These are phyloP conservation scores for Zaprionus capensis DNA, from an alignment of 1,140 invertebrate species.

Conservation along the genomic window DNA sequence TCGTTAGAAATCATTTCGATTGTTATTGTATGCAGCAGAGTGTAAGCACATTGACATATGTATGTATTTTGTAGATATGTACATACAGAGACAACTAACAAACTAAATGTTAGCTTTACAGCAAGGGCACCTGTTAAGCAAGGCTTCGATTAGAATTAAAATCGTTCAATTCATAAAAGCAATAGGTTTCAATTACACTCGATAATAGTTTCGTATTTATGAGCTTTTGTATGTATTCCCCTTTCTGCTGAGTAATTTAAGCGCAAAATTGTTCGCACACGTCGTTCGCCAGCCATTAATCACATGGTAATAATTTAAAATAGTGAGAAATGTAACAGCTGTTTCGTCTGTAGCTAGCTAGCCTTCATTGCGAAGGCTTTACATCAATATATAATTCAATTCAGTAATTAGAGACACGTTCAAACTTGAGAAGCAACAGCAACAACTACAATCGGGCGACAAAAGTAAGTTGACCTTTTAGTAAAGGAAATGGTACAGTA, in stretches of 20 bases:
- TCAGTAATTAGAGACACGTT: constrained; percentile 33
- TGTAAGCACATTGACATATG: neutral
- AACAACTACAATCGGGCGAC: neutral
- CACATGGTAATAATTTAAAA: constrained; percentile 43
- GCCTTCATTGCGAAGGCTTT: constrained; percentile 12
- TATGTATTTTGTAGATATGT: no score
- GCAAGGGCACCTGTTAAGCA: neutral
- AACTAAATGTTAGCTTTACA: constrained; percentile 17
- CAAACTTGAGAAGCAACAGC: constrained; percentile 6
- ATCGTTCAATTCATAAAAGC: neutral
- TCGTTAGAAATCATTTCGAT: constrained; percentile 42
- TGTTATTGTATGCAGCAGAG: constrained; percentile 15
- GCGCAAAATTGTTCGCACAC: constrained; percentile 49
- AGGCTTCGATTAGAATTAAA: neutral
- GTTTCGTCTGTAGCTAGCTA: neutral
- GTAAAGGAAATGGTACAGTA: constrained; percentile 1
- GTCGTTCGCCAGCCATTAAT: constrained; percentile 33
- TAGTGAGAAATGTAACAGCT: constrained; percentile 47
- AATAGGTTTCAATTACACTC: constrained; percentile 11
- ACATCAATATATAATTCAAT: constrained; percentile 21
- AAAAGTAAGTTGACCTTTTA: constrained; percentile 12
- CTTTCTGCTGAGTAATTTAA: constrained; percentile 31
- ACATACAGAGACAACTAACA: constrained; percentile 16
- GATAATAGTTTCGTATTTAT: constrained; percentile 5
- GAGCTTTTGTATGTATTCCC: neutral